Conservation (phyloP, 2,888 invertebrate genomes). For the Drosophila longiperda region DNA sequence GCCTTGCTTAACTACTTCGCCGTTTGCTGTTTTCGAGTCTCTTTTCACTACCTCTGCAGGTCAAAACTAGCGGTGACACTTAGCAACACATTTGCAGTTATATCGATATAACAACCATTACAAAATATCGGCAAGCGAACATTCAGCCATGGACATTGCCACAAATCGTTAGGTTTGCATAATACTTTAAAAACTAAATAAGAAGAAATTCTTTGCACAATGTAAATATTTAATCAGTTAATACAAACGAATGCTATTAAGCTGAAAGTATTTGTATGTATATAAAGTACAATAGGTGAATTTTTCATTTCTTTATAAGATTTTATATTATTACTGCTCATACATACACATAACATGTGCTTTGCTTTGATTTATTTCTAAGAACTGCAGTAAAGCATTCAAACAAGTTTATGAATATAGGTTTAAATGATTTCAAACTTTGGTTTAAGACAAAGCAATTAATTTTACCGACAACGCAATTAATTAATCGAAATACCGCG, state of each 20-base stretch:
- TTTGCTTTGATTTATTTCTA: background rate
- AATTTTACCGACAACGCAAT: background rate
- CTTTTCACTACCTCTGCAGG: constrained; percentile 40
- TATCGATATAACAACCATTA: background rate
- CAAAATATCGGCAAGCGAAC: background rate
- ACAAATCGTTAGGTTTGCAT: too few relatives aligned
- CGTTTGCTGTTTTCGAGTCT: constrained; percentile 12
- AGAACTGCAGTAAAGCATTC: background rate
- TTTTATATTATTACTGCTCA: background rate
- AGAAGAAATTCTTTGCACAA: background rate
- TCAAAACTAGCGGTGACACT: constrained; percentile 39
- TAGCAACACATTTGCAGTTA: background rate
- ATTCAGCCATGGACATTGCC: background rate
- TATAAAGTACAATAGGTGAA: background rate
- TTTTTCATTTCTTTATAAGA: background rate
- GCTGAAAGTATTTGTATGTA: background rate
- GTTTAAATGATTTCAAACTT: background rate
- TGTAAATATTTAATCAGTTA: background rate
- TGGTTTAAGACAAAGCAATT: background rate
- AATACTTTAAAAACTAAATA: background rate
- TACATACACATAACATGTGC: background rate
- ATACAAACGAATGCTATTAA: background rate
- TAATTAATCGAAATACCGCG: background rate
- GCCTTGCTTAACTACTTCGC: constrained; percentile 32
- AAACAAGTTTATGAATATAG: background rate